Conservation (phyloP, 2,113 vertebrate genomes). For the Anarrhichthys ocellatus region DNA sequence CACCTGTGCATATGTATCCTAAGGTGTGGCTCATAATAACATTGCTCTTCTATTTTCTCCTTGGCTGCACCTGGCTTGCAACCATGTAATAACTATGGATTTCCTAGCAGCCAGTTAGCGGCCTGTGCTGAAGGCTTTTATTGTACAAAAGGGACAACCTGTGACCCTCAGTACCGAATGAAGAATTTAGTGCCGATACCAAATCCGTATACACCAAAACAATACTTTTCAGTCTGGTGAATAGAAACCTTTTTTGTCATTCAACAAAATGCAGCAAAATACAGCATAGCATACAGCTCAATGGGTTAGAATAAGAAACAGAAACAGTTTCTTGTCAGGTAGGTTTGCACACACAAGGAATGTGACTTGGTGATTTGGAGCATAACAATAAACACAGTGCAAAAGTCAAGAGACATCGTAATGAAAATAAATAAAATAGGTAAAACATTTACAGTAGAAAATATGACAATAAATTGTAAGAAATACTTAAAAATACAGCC, state of each 20-base stretch:
- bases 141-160: conserved; percentile 3
- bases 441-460: neutral
- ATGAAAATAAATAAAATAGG: neutral
- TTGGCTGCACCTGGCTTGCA: conserved; percentile 56
- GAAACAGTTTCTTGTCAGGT: neutral
- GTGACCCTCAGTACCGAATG: neutral
- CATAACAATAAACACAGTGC: neutral
- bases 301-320: neutral
- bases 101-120: conserved; percentile 52
- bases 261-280: neutral
- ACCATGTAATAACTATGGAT: conserved; percentile 69
- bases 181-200: neutral
- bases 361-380: neutral
- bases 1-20: conserved; percentile 46
- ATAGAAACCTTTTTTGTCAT: neutral
- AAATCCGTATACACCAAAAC: neutral
- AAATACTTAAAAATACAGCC: neutral
- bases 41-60: conserved; percentile 66
- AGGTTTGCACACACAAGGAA: neutral
- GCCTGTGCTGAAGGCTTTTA: conserved; percentile 8
- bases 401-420: neutral
- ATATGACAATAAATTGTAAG: too few species aligned
- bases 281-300: neutral
- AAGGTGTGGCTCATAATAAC: conserved; percentile 54
- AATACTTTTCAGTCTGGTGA: neutral